Evolutionary conservation across 23 tunicate genomes (phyloP).

Genomic region (Clavelina lepadiformis): DNA sequence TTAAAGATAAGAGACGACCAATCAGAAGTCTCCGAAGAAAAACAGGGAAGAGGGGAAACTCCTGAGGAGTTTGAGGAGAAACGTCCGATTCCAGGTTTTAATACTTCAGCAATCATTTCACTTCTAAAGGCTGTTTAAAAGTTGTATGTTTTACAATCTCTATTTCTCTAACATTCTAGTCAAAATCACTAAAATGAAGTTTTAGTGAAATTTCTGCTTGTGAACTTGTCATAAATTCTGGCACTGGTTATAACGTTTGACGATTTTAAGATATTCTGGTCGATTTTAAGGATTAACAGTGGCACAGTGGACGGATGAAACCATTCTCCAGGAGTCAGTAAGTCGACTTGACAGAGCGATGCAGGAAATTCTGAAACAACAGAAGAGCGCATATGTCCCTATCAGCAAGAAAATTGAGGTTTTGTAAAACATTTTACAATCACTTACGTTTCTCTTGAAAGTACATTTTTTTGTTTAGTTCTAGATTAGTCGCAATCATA

Average conservation of each 20-base stretch:
- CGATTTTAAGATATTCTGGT: too few species aligned
- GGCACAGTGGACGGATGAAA: constrained; percentile 60
- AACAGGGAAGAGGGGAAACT: constrained; percentile 5
- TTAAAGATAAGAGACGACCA: constrained; percentile 26
- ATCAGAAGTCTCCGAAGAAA: constrained; percentile 8
- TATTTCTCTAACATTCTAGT: too few species aligned
- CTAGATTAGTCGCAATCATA: not conserved
- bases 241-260: too few species aligned
- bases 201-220: too few species aligned
- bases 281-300: constrained; percentile 74
- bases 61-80: constrained; percentile 16
- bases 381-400: constrained; percentile 52
- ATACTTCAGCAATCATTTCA: too few species aligned
- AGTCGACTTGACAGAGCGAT: constrained; percentile 18
- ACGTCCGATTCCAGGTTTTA: constrained; percentile 77
- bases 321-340: constrained; percentile 26
- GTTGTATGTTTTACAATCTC: too few species aligned
- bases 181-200: too few species aligned
- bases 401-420: constrained; percentile 26
- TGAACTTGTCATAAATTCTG: too few species aligned
- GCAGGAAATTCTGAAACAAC: constrained; percentile 31
- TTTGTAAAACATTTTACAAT: too few species aligned
- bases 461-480: not conserved
- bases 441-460: too few species aligned
- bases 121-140: not conserved